Conservation (phyloP, 1,140 invertebrate species). For the Pogonomyrmex barbatus region DNA sequence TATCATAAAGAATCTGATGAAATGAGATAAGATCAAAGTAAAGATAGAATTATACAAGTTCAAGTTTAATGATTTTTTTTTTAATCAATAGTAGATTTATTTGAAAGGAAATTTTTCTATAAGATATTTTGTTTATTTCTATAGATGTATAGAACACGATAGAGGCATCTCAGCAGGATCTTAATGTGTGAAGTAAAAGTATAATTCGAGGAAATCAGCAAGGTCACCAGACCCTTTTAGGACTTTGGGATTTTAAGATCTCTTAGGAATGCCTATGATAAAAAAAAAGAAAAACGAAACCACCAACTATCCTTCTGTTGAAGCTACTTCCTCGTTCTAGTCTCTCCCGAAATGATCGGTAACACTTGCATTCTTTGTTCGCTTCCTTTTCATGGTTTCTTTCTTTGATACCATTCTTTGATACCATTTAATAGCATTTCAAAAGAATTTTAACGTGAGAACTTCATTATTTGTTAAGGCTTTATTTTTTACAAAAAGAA, state of each 20-base stretch:
- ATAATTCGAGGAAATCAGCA: conserved; percentile 65
- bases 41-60: too few species aligned
- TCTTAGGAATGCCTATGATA: conserved; percentile 68
- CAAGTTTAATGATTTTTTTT: too few species aligned
- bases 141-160: too few species aligned
- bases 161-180: not conserved
- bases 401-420: conserved; percentile 22
- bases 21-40: too few species aligned
- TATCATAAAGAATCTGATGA: too few species aligned
- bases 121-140: not conserved
- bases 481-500: not conserved
- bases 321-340: conserved; percentile 78
- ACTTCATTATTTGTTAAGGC: not conserved
- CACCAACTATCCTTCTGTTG: conserved; percentile 69
- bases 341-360: conserved; percentile 32
- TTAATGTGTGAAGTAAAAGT: conserved; percentile 33
- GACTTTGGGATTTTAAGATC: conserved; percentile 41
- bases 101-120: not conserved
- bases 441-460: conserved; percentile 13
- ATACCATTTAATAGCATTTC: not conserved
- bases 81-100: not conserved
- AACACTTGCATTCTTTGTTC: conserved; percentile 53
- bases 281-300: conserved; percentile 60
- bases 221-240: conserved; percentile 75
- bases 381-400: conserved; percentile 4